Evolutionary conservation across 2,113 vertebrate species (phyloP).

Genomic region (Plotosus lineatus): DNA sequence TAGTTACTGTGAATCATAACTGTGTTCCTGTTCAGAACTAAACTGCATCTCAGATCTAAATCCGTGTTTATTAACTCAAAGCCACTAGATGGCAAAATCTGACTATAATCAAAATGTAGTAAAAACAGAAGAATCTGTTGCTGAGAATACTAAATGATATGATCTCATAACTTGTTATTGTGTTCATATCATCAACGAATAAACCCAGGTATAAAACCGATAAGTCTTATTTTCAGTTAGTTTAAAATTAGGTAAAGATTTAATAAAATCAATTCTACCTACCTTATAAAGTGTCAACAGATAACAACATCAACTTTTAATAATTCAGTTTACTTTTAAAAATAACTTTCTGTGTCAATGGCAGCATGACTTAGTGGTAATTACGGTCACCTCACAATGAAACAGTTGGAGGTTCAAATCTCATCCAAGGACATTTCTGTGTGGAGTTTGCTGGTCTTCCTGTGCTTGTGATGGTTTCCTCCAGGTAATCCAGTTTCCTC

Average conservation of each 20-base stretch:
- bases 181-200: neutral
- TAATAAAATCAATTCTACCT: neutral
- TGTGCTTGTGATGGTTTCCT: no score
- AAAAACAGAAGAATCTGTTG: neutral
- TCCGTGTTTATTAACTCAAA: neutral
- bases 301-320: neutral
- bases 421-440: no score
- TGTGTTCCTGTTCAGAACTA: no score
- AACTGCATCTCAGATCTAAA: neutral
- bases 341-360: no score
- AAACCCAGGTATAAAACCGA: neutral
- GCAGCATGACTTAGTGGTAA: no score
- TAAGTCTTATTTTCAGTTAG: neutral
- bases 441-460: no score
- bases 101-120: conserved; percentile 12
- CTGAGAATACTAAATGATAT: neutral
- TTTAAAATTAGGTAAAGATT: neutral
- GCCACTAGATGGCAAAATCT: conserved; percentile 51
- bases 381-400: no score
- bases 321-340: neutral
- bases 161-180: neutral
- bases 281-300: neutral
- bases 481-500: no score
- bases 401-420: no score
- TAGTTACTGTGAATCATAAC: neutral